A percentile compares a stretch with the other conserved stretches of the same genome.
phyloP scores from a whole-genome alignment of 2,888 invertebrate species.

The Diadegma fenestrale region DNA sequence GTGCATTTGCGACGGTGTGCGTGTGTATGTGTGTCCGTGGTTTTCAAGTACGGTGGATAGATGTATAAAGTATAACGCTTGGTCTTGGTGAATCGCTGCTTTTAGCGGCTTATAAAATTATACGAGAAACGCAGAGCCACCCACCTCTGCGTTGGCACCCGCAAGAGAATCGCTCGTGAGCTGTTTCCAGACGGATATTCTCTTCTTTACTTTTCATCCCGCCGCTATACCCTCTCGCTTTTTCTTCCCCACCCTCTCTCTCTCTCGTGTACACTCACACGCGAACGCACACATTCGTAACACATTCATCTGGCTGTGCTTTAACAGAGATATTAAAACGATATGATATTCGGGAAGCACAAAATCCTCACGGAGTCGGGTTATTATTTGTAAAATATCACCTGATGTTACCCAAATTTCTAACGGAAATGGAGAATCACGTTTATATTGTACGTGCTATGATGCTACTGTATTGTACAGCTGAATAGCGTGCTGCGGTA shows the following conservation, averaged over 20 bases:
- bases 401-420: conserved; percentile 44
- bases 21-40: conserved; percentile 29
- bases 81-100: conserved; percentile 60
- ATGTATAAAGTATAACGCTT: conserved; percentile 24
- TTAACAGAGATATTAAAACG: conserved; percentile 49
- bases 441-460: conserved; percentile 21
- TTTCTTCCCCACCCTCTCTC: conserved; percentile 31
- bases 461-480: background rate
- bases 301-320: conserved; percentile 15
- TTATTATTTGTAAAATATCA: conserved; percentile 50
- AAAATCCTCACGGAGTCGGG: conserved; percentile 17
- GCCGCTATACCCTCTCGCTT: conserved; percentile 11
- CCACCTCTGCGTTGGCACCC: conserved; percentile 19
- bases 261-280: conserved; percentile 20
- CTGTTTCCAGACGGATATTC: conserved; percentile 51
- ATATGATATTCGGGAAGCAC: conserved; percentile 47
- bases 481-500: conserved; percentile 29
- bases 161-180: conserved; percentile 48
- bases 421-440: conserved; percentile 34
- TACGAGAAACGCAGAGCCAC: conserved; percentile 56
- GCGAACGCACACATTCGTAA: conserved; percentile 5
- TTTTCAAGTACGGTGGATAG: conserved; percentile 42
- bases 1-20: background rate
- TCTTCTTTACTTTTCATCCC: conserved; percentile 48
- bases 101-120: conserved; percentile 69